Percentiles rank a stretch among this genome's conserved stretches.
phyloP scores from a whole-genome alignment of 2,888 invertebrate genomes.

The Lithophane socia region DNA sequence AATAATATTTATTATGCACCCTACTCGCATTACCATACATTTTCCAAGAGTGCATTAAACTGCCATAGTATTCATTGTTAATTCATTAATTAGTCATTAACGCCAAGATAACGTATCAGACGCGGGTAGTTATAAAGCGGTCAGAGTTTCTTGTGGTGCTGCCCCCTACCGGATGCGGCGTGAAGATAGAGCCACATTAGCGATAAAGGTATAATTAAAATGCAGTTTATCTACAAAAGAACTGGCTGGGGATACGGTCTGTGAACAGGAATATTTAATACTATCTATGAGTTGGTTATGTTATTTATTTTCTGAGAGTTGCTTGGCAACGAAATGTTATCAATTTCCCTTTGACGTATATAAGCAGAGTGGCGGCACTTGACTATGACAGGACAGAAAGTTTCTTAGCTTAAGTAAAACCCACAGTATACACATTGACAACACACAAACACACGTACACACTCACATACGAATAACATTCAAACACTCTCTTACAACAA shows the following conservation, averaged over 20 bases:
- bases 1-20: conserved; percentile 46
- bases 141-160: conserved; percentile 37
- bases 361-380: too few relatives aligned
- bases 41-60: conserved; percentile 29
- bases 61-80: conserved; percentile 42
- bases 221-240: conserved; percentile 53
- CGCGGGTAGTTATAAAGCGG: conserved; percentile 20
- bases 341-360: not conserved
- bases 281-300: not conserved
- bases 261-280: conserved; percentile 10
- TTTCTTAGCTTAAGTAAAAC: too few relatives aligned
- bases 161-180: conserved; percentile 39
- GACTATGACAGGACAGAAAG: too few relatives aligned
- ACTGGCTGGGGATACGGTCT: conserved; percentile 30
- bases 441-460: too few relatives aligned
- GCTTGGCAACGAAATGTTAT: not conserved
- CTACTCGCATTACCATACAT: conserved; percentile 35
- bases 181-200: conserved; percentile 53
- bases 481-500: too few relatives aligned
- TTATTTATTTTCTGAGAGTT: too few relatives aligned
- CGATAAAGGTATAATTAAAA: conserved; percentile 58
- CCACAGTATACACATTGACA: too few relatives aligned
- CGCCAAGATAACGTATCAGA: conserved; percentile 45
- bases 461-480: too few relatives aligned
- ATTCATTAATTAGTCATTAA: conserved; percentile 58